Evolutionary conservation across 2,113 vertebrate species (phyloP), one percentile per base, ranked within the genome.

Genomic region (Triplophysa rosa): DNA sequence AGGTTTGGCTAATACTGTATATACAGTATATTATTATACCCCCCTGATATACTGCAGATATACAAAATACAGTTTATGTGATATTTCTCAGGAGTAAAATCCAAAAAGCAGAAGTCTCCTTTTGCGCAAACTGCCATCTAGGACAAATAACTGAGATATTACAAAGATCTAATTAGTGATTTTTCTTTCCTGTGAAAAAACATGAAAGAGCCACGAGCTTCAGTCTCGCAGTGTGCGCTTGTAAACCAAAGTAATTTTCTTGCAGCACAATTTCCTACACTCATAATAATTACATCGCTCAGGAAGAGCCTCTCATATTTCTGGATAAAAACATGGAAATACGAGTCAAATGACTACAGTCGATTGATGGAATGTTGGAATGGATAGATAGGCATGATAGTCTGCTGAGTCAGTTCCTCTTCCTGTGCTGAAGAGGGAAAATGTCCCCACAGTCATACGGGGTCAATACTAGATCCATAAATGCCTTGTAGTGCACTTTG

Each of bases 381-480:
- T 63, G 17, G 62, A 77, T 63, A 62, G 59, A 75, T 71, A 29
- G 63, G 29, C 63, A 23, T 40, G 8, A 75, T 37, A 74, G 37
- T 24, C 24, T 71, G 78, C 72, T 80, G 82, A 71, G 58, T 71
- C 66, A 70, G 78, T 64, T 70, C 24, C 65, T 65, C 23, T 61
- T 79, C 67, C 21, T 64, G 67, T 62, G 37, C 17, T 52, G 12
- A 70, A 67, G 66, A 64, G 78, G 62, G 37, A 63, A 67, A 77
- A 71, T 54, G 72, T 56, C 59, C 37, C 54, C 69, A 62, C 59
- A 62, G 56, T 70, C 73, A 47, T 65, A 80, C 52, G 54, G 45
- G 70, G 56, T 77, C 82, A 76, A 77, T 83, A 66, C 9, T 10
- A 37, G 66, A 80, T 76, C 78, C 54, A 71, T 80, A 80, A 77